Evolutionary conservation across 2,888 invertebrate species (phyloP), one percentile per base, ranked within the genome.

Genomic region (Platerodrilus igneus): DNA sequence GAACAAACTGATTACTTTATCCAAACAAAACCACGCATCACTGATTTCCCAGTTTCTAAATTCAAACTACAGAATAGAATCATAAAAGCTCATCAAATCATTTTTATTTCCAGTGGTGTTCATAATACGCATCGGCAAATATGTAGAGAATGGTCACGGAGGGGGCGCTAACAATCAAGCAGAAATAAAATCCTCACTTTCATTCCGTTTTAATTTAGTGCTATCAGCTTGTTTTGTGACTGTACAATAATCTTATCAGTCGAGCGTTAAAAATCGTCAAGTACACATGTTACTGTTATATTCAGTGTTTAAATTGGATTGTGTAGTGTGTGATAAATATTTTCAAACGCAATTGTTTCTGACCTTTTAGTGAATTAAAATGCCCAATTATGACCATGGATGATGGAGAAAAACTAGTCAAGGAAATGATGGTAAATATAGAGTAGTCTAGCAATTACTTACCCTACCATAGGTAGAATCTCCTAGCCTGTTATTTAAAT

Each of bases 181-280:
- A 30, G 25, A 35, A 36, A 33, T 26, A 21, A 34, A 43, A 38
- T 22, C 21, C 35, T 30, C 27, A 32, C n/a, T n/a, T n/a, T n/a
- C n/a, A n/a, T n/a, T n/a, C n/a, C n/a, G n/a, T 39, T 39, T 43
- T 43, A 39, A 34, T 23, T 34, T 43, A 23, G 43, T 34, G 34
- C 43, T 43, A 43, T 43, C 43, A 43, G 43, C 43, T 21, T 27
- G 38, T 43, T 43, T 43, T 43, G 35, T 43, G 35, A 43, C 35
- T 25, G 31, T 21, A 31, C 16, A n/a, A n/a, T 41, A 43, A 43
- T 43, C 43, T 43, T 43, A 43, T 43, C 43, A 39, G 25, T 31
- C 33, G 35, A 30, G 35, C 43, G 38, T 36, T 35, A 22, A 38
- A 38, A 39, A 39, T 39, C 35, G 28, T 43, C 20, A 38, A 38